Evolutionary conservation across 2,797 vertebrate genomes (phyloP).

Genomic region (Sphenodon punctatus): DNA sequence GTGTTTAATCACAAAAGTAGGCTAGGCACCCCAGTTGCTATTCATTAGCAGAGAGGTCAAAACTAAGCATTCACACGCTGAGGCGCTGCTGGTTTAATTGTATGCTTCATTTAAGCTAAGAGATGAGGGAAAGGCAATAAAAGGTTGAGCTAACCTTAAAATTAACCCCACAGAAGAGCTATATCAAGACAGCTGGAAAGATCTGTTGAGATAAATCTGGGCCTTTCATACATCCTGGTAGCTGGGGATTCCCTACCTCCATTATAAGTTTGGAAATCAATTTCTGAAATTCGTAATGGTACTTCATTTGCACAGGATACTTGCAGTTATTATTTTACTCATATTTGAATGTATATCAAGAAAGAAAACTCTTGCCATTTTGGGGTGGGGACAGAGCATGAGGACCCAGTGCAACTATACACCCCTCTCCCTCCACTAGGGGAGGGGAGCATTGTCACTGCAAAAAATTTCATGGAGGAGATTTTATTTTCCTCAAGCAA

Average conservation of each 20-base stretch:
- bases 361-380: no score
- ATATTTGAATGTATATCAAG: no score
- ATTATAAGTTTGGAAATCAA: not conserved
- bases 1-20: not conserved
- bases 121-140: not conserved
- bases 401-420: no score
- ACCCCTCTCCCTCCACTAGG: no score
- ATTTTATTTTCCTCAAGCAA: no score
- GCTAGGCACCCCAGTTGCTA: not conserved
- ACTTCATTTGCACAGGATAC: no score
- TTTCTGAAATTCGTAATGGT: fast-evolving
- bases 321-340: no score
- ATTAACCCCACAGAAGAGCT: not conserved
- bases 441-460: no score
- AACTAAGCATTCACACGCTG: fast-evolving
- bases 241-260: not conserved
- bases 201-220: no score
- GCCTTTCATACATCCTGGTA: not conserved
- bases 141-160: not conserved
- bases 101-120: not conserved
- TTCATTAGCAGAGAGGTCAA: not conserved
- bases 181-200: no score
- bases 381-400: no score
- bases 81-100: fast-evolving
- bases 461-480: no score